phyloP scores from a whole-genome alignment of 2,797 vertebrate genomes.

The Manis javanica region DNA sequence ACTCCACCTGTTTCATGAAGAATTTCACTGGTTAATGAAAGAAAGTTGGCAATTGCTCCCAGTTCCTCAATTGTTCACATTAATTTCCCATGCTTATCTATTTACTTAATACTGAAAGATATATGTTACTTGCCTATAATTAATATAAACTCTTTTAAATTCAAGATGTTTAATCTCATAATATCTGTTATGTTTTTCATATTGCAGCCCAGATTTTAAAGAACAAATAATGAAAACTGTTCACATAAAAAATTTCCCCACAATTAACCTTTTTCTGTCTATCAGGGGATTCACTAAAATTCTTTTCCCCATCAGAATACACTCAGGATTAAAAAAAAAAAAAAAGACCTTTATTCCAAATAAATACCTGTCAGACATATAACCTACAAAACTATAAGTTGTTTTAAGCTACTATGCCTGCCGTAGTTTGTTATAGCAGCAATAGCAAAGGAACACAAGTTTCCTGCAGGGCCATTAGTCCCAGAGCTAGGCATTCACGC shows the following conservation, averaged over 20 bases:
- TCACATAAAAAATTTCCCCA: background rate
- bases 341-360: background rate
- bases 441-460: background rate
- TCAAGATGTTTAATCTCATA: background rate
- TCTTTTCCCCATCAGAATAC: background rate
- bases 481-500: background rate
- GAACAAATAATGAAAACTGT: conserved; percentile 40
- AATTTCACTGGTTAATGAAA: conserved; percentile 57
- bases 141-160: conserved; percentile 5
- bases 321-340: background rate
- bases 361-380: background rate
- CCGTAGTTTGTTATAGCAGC: background rate
- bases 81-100: conserved; percentile 53
- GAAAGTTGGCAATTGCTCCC: conserved; percentile 39
- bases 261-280: background rate
- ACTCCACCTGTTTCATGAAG: conserved; percentile 47
- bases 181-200: conserved; percentile 23
- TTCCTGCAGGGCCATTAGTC: background rate
- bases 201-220: background rate
- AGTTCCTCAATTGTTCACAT: conserved; percentile 22
- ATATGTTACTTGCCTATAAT: conserved; percentile 10
- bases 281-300: background rate
- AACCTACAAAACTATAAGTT: background rate
- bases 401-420: background rate
- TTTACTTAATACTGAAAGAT: conserved; percentile 22